Evolutionary conservation across 2,888 invertebrate genomes (phyloP).

Genomic region (Globia sparganii): DNA sequence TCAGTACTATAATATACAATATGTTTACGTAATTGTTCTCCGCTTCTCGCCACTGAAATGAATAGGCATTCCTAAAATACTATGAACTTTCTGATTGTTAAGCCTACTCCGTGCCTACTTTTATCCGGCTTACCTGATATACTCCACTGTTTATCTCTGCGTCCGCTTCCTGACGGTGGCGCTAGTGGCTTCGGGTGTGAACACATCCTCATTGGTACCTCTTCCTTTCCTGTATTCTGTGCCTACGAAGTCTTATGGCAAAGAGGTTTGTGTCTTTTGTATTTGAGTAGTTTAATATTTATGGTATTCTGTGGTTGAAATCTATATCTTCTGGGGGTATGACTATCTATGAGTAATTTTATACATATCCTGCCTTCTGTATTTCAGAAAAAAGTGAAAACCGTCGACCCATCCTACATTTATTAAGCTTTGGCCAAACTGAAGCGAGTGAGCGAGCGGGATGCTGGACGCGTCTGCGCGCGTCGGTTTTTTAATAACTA

Average conservation of each 20-base stretch:
- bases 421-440: not conserved
- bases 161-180: constrained; percentile 90
- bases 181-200: constrained; percentile 88
- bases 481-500: not conserved
- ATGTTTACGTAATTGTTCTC: not conserved
- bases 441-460: not conserved
- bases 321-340: not conserved
- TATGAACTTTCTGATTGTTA: constrained; percentile 43
- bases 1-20: constrained; percentile 3
- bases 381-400: not conserved
- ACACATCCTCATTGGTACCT: constrained; percentile 87
- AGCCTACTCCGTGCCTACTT: constrained; percentile 67
- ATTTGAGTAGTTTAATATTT: not conserved
- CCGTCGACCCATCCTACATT: not conserved
- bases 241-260: constrained; percentile 88
- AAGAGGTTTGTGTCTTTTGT: constrained; percentile 86
- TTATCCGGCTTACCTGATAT: constrained; percentile 87
- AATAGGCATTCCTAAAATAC: not conserved
- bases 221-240: constrained; percentile 89
- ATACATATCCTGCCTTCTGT: not conserved
- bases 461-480: not conserved
- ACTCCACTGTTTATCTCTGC: constrained; percentile 90
- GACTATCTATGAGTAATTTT: not conserved
- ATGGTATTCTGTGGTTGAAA: not conserved
- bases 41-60: not conserved